Evolutionary conservation across 2,888 invertebrate species (phyloP), one percentile per base, ranked within the genome.

Genomic region (Calliopum simillimum): DNA sequence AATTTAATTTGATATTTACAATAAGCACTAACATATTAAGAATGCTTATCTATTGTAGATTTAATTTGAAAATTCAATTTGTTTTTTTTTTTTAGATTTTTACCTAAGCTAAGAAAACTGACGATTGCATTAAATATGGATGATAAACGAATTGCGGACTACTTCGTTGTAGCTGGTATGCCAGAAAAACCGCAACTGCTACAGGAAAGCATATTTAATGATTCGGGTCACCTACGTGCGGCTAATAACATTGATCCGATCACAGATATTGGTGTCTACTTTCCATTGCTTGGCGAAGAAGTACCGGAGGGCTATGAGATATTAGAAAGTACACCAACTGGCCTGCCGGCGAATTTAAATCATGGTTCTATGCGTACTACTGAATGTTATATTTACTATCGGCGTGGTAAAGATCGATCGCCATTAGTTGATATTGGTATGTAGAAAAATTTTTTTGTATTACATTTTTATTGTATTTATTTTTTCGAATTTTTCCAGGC

Each of bases 381-480:
- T 6, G 96, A 97, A 84, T 97, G 98, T 84, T 99, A 91, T 86
- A 89, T 99, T 69, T 99, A 98, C 86, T 96, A 92, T 86, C 90
- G 93, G 75, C 89, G 99, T 71, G 98, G 99, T 43, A 89, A 96
- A 78, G 97, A 99, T 84, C 95, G 95, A 81, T 96, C 99, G 65
- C 98, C 99, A 11, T 90, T 99, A 73, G 97, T 98, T 62, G 99
- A 99, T 88, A 96, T 99, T 81, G 98, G 98, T 97, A 89, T 88
- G 87, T 19, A 44, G 8, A 19, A 55, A 41, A 46, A 12, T 49
- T 21, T n/a, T 25, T 19, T 56, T 47, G 47, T 51, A 14, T 16
- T 64, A 44, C 6, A 25, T 13, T 51, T 63, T 12, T 51, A 6
- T 62, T 4, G 12, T 25, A 16, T 70, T 75, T 75, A 81, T 73